Evolutionary conservation across 2,797 vertebrate genomes (phyloP).

Genomic region (Limosa lapponica): DNA sequence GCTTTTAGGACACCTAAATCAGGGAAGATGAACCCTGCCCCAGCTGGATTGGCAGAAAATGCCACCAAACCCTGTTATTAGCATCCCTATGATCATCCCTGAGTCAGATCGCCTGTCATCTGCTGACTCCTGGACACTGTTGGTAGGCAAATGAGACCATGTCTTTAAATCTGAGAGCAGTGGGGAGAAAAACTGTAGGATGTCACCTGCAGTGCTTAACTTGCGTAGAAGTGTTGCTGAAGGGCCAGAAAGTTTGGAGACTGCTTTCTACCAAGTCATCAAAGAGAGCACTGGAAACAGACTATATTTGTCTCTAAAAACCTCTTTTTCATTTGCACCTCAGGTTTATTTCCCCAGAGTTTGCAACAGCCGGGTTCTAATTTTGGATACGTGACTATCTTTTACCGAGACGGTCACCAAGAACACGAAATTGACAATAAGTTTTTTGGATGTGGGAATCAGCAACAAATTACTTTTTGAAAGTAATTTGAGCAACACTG

Average conservation of each 20-base stretch:
- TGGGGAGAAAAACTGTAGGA: neutral
- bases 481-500: slow-evolving; percentile 54
- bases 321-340: slow-evolving; percentile 48
- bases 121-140: neutral
- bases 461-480: slow-evolving; percentile 59
- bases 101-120: neutral
- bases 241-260: neutral
- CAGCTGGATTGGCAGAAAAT: neutral
- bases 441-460: slow-evolving; percentile 60
- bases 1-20: neutral
- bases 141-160: neutral
- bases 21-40: neutral
- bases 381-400: slow-evolving; percentile 53
- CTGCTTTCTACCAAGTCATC: neutral
- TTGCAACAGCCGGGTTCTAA: slow-evolving; percentile 17
- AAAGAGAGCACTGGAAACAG: neutral
- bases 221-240: neutral
- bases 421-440: slow-evolving; percentile 21
- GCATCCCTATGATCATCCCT: neutral
- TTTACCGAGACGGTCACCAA: neutral
- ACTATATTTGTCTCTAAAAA: slow-evolving; percentile 15
- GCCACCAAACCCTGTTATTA: accelerated
- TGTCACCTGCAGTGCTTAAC: neutral
- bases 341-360: slow-evolving; percentile 57
- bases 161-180: neutral